Evolutionary conservation across 64 coral and sea anemone species (phyloP).

Genomic region (Anthopleura sola): DNA sequence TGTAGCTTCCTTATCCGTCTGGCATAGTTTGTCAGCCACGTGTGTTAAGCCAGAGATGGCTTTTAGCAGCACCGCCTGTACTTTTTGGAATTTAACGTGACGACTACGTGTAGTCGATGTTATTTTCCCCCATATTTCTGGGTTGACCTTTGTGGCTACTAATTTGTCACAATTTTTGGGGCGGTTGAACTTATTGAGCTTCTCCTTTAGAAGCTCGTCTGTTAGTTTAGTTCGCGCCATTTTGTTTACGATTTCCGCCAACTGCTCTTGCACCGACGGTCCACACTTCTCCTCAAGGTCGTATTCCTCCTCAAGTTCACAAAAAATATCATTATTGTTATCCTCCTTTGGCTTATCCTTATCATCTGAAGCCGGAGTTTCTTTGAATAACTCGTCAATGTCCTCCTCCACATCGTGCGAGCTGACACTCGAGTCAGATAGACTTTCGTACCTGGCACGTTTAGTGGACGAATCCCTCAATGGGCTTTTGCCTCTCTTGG

Average conservation of each 20-base stretch:
- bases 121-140: conserved; percentile 48
- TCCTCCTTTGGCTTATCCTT: neutral
- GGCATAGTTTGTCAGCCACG: conserved; percentile 30
- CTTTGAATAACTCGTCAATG: neutral
- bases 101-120: conserved; percentile 23
- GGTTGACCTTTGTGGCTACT: conserved; percentile 30
- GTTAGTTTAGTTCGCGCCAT: conserved; percentile 40
- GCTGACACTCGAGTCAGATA: neutral
- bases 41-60: conserved; percentile 11
- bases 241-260: conserved; percentile 44
- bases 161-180: conserved; percentile 46
- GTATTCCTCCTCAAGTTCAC: conserved; percentile 18
- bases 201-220: conserved; percentile 52
- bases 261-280: conserved; percentile 4
- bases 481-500: neutral
- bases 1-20: neutral
- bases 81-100: conserved; percentile 37
- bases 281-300: conserved; percentile 46
- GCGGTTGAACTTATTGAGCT: conserved; percentile 46
- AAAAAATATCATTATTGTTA: conserved; percentile 2
- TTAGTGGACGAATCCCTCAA: neutral
- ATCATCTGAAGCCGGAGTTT: neutral
- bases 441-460: conserved; percentile 5
- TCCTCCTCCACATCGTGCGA: neutral
- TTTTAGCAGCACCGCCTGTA: conserved; percentile 20